Evolutionary conservation across 2,113 vertebrate species (phyloP), one percentile per base, ranked within the genome.

Genomic region (Alethe diademata): DNA sequence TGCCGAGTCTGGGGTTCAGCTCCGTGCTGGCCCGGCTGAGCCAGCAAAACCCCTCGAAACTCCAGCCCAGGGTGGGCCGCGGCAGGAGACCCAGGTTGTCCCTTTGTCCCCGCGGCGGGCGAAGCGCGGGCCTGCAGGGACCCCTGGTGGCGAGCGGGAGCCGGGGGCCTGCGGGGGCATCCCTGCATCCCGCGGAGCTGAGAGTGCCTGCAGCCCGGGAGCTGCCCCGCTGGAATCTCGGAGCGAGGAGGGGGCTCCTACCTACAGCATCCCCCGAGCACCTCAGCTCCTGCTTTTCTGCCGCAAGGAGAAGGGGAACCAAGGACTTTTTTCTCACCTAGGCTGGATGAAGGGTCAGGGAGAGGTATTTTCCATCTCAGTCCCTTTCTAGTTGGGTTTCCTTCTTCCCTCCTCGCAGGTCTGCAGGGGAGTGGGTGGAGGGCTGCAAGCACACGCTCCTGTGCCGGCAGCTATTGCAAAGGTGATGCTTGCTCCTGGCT

Each of bases 101-200:
- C 75, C 64, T 19, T 24, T 24, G 43, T n/a, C 58, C n/a, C 88
- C 3, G 40, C 11, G 16, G 66, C 58, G 35, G 50, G 61, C 61
- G 12, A 86, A 60, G 58, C n/a, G 70, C 29, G 61, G 78, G 76
- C 74, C 91, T 96, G 91, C 75, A 73, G 93, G 95, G 93, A 62
- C 97, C 90, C 69, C 96, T 97, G 93, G 92, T 67, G 97, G 96
- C 87, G 7, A 25, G n/a, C 14, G n/a, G 38, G 36, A 24, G 62
- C 67, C 53, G 40, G 26, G 80, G 35, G 47, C 26, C 56, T 23
- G 7, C n/a, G 35, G 25, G 43, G 71, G 1, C 47, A 42, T 31
- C 20, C 26, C 54, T 1, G 70, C 47, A 31, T 61, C 47, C 54
- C 40, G 12, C 40, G 18, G 42, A 43, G 42, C 42, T 43, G 42